Conservation (phyloP, 2,888 invertebrate species). For the Brenthis ino region DNA sequence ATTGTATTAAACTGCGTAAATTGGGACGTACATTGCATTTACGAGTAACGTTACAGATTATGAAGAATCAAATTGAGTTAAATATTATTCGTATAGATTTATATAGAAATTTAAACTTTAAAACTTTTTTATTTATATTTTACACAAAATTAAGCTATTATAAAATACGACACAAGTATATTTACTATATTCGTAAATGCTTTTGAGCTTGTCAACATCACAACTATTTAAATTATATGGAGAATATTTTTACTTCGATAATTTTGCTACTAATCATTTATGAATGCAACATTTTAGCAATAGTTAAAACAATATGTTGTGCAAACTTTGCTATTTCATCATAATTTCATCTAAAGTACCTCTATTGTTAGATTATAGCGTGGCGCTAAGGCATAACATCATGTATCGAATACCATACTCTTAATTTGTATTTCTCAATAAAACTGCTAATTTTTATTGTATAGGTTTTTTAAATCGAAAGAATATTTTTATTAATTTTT, state of each 20-base stretch:
- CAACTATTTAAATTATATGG: neutral
- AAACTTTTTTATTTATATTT: neutral
- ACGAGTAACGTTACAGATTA: conserved; percentile 13
- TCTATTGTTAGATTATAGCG: conserved; percentile 47
- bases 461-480: neutral
- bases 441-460: neutral
- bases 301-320: neutral
- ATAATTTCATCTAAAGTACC: conserved; percentile 43
- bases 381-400: conserved; percentile 46
- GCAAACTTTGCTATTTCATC: conserved; percentile 44
- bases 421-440: conserved; percentile 27
- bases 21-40: conserved; percentile 22
- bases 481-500: neutral
- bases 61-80: neutral
- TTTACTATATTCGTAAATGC: conserved; percentile 21
- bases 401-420: conserved; percentile 38
- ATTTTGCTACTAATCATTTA: too few species aligned
- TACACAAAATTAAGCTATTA: neutral
- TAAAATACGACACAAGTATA: neutral
- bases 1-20: conserved; percentile 14
- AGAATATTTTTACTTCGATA: too few species aligned
- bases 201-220: neutral
- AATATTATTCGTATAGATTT: neutral
- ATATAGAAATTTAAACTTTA: too few species aligned
- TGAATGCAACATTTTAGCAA: too few species aligned